Evolutionary conservation across 1,140 invertebrate genomes (phyloP), one percentile per base, ranked within the genome.

Genomic region (Lysiphlebus fabarum): DNA sequence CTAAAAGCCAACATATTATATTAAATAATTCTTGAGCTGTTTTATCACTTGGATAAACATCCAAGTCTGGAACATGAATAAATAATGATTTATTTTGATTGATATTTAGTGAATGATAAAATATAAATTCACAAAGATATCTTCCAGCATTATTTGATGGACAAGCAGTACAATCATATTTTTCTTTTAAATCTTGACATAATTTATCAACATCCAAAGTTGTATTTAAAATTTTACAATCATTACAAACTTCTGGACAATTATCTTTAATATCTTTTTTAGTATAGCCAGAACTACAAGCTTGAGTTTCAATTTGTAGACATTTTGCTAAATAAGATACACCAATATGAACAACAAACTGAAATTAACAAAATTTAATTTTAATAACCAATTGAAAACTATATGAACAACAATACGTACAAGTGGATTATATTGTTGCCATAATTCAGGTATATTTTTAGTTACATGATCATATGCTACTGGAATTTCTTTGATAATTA

Each of bases 71-170:
- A 4, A 88, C 86, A 68, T 89, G 87, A 10, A 88, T 72, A 68
- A 89, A 88, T n/a, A 89, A 58, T 7, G 82, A 82, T 47, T 80
- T 76, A 0, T 71, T 70, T 40, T 72, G 72, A 67, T 86, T 73
- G 50, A 84, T 75, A 47, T 75, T 77, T 1, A 89, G 72, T 0
- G 86, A 89, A 51, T 83, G 82, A 73, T 84, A 87, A 76, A 82
- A 88, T 59, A 82, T 87, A 67, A 85, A 88, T 75, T 88, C 87
- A 64, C 86, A 89, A 0, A 88, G 70, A 69, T 83, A 89, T 70
- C 84, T 85, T 66, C 82, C 82, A 26, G 82, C 80, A 64, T 82
- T 40, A 7, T 67, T 44, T 0, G 82, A 83, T 33, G 75, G 38
- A 44, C 67, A 64, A 50, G 76, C 70, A 61, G 71, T 66, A 17